Percentiles rank a stretch among this genome's conserved stretches.
Evolutionary conservation across 2,888 invertebrate genomes (phyloP).

Genomic region (Dysmachus trigonus): DNA sequence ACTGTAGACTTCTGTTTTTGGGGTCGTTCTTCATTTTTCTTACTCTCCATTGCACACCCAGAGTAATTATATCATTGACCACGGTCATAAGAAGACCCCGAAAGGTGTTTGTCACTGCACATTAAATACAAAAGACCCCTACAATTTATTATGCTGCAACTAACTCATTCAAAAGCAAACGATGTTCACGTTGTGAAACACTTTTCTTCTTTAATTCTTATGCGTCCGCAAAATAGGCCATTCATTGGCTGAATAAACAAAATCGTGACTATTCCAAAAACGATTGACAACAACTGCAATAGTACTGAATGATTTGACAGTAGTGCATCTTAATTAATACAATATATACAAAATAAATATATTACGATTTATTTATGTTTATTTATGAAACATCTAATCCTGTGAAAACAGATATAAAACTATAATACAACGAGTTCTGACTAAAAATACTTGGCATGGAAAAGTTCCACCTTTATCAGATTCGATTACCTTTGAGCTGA

Average conservation of each 20-base stretch:
- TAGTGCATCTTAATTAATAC: background rate
- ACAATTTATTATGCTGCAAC: background rate
- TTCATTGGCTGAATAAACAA: background rate
- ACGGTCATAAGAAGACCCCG: background rate
- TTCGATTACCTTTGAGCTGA: background rate
- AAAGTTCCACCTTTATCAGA: background rate
- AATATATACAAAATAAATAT: background rate
- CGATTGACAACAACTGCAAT: background rate
- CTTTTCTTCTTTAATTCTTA: background rate
- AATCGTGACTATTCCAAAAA: background rate
- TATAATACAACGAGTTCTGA: background rate
- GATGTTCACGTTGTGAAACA: background rate
- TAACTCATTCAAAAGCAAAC: background rate
- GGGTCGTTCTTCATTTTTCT: background rate
- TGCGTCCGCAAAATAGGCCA: background rate
- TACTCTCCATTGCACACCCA: background rate
- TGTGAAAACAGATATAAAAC: too few relatives aligned
- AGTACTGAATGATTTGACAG: background rate
- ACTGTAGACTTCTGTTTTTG: background rate
- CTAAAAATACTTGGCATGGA: background rate
- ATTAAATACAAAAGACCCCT: background rate
- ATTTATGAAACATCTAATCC: too few relatives aligned
- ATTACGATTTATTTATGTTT: too few relatives aligned
- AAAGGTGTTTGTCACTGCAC: background rate
- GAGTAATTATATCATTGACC: background rate